Base-by-base conservation (phyloP, 2,888 invertebrate genomes). In the Diaprepes abbreviatus region DNA sequence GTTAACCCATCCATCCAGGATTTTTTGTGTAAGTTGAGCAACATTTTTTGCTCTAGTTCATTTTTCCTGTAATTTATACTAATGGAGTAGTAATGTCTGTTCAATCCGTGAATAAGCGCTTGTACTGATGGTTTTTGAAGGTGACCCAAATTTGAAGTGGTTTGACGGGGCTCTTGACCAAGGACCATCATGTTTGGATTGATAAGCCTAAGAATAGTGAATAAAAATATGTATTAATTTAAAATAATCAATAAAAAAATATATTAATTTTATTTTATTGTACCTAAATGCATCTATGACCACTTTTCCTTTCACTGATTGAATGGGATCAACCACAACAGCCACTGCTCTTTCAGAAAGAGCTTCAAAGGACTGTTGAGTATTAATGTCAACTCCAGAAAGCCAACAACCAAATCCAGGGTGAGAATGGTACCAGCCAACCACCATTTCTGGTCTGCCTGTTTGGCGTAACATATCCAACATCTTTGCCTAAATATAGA, bases 371-470 rank as follows among this genome's bases (percentile, higher is more conserved):
- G 97, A 98, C 85, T 99, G 98, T 83, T 99, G 99, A 2, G 99
- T 99, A 83, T 99, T 99, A 77, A 99, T 98, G 84, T 99, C 99
- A 9, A 99, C 99, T 43, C 96, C 98, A 9, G 99, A 99, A 72
- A 99, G 87, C 99, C 99, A 99, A 84, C 99, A 99, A 40, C 99
- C 99, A 85, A 99, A 99, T 33, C 99, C 99, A 77, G 99, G 99
- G 91, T 99, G 99, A 59, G 98, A 98, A 83, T 99, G 99, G 83
- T 99, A 98, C 89, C 89, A 89, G 76, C 77, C 99, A 62, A 99
- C 99, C 14, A 99, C 99, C 98, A 99, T 99, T 87, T 99, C 99
- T 0, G 98, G 99, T 63, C 98, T 88, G 3, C 99, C 99, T 54
- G 98, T 99, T 86, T 99, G 98, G 83, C 96, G 94, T 62, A 98